Percentiles rank a stretch among this genome's conserved stretches.
These are phyloP conservation scores for Eulimnadia texana DNA, from an alignment of 1,140 invertebrate species.

Conservation along the genomic window DNA sequence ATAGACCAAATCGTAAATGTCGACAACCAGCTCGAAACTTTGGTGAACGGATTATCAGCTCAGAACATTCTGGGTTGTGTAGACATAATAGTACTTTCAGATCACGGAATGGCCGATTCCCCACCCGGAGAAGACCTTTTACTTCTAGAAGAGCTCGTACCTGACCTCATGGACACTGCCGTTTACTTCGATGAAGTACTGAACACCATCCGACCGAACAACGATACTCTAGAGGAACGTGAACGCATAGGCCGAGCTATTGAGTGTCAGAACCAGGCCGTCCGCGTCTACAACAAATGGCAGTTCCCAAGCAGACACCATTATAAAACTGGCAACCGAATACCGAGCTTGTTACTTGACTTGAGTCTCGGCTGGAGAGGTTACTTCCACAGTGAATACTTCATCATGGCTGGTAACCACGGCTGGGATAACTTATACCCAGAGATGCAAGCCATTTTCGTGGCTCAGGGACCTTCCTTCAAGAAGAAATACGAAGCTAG, in stretches of 20 bases:
- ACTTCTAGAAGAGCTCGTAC: conserved; percentile 4
- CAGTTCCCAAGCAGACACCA: not conserved
- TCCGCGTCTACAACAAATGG: conserved; percentile 9
- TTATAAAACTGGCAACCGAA: not conserved
- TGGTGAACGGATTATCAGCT: conserved; percentile 25
- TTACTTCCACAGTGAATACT: not conserved
- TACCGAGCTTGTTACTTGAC: not conserved
- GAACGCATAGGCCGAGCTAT: conserved; percentile 8
- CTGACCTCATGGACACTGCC: not conserved
- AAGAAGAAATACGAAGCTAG: conserved; percentile 21
- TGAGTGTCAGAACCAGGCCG: conserved; percentile 1
- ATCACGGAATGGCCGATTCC: conserved; percentile 17
- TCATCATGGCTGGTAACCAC: conserved; percentile 1
- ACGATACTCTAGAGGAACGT: conserved; percentile 11
- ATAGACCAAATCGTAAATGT: conserved; percentile 22
- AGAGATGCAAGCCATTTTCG: conserved; percentile 26
- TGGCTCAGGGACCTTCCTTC: conserved; percentile 32
- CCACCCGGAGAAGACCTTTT: conserved; percentile 12
- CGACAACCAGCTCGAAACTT: conserved; percentile 24
- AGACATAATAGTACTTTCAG: conserved; percentile 15
- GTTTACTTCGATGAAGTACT: not conserved
- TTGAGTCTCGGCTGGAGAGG: not conserved
- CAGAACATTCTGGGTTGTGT: conserved; percentile 15
- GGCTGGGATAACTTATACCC: conserved; percentile 11
- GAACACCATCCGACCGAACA: not conserved